Conservation (phyloP, 2,113 vertebrate species). For the Scalopus aquaticus region DNA sequence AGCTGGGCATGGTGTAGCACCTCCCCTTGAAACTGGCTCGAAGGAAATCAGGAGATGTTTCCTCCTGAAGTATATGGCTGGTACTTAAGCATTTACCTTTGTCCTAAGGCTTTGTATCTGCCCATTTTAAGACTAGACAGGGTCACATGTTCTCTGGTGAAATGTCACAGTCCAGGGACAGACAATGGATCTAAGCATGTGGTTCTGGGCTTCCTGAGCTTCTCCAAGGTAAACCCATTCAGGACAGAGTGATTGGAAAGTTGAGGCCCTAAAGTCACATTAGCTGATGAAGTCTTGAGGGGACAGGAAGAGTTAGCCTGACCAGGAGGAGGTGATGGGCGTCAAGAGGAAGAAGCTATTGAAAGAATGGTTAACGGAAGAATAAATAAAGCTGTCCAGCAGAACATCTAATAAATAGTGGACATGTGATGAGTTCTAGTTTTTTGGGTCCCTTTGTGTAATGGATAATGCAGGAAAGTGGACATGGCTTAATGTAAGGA, state of each 20-base stretch:
- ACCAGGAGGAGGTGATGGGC: neutral
- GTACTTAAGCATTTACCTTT: neutral
- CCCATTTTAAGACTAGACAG: no score
- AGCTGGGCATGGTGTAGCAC: no score
- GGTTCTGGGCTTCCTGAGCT: neutral
- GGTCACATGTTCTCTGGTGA: accelerated
- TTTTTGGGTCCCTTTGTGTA: neutral
- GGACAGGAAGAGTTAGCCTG: neutral
- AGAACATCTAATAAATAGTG: neutral
- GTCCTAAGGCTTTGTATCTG: neutral
- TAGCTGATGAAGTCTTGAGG: neutral
- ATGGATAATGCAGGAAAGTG: neutral
- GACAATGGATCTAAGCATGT: neutral
- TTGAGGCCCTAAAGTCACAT: neutral
- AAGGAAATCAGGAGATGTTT: neutral
- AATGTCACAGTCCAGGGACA: neutral
- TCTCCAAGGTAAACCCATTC: neutral
- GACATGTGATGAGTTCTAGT: neutral
- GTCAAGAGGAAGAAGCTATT: neutral
- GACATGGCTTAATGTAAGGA: no score
- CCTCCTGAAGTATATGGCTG: neutral
- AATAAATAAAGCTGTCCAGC: neutral
- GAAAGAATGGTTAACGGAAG: neutral
- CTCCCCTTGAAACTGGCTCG: neutral
- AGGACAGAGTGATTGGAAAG: neutral